These are phyloP conservation scores for Buphagus erythrorhynchus DNA, from an alignment of 2,797 vertebrate species.

Conservation along the genomic window DNA sequence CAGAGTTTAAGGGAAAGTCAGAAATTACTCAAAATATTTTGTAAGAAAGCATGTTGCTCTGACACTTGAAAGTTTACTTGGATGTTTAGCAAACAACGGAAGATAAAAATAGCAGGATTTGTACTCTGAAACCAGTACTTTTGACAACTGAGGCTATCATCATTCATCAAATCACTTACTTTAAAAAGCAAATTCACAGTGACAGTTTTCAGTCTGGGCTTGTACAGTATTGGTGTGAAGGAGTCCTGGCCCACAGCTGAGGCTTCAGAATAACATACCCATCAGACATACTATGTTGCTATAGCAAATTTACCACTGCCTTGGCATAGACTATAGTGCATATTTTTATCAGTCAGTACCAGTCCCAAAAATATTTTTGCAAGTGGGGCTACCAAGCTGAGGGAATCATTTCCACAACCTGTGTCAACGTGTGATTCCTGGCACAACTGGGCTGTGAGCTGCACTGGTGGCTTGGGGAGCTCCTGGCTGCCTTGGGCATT, in stretches of 20 bases:
- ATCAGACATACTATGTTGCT: constrained; percentile 55
- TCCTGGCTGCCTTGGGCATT: background rate
- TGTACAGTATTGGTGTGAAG: constrained; percentile 25
- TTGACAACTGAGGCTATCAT: constrained; percentile 27
- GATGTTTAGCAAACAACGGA: background rate
- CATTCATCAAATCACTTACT: constrained; percentile 36
- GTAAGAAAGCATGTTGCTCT: background rate
- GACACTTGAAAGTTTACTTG: background rate
- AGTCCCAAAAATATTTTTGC: constrained; percentile 56
- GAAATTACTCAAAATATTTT: background rate
- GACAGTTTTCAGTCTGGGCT: constrained; percentile 46
- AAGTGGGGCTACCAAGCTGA: constrained; percentile 15
- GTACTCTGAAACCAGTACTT: background rate
- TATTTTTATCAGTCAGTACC: constrained; percentile 36
- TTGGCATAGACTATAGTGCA: constrained; percentile 25
- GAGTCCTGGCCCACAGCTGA: constrained; percentile 56
- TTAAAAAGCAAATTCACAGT: background rate
- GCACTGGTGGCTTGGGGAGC: fast-evolving
- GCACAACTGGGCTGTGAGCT: background rate
- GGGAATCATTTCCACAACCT: background rate
- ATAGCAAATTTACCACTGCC: constrained; percentile 45
- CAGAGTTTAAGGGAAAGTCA: background rate
- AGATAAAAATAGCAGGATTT: background rate
- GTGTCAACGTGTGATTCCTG: background rate
- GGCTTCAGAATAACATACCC: constrained; percentile 38